A percentile compares a stretch with the other conserved stretches of the same genome.
Evolutionary conservation across 2,113 vertebrate genomes (phyloP).

Genomic region (Cyanoliseus patagonus): DNA sequence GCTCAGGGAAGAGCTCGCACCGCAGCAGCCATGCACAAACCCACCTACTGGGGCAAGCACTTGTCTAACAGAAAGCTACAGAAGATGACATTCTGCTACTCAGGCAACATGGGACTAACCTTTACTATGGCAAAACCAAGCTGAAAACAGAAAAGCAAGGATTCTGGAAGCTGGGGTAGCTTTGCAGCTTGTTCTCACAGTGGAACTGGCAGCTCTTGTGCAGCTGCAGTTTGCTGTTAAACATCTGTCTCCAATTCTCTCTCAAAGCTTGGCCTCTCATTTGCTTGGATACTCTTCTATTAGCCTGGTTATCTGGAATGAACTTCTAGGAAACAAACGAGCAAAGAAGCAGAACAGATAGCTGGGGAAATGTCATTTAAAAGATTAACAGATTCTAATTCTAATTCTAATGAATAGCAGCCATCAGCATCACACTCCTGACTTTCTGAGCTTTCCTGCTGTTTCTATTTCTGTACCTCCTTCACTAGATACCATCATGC

Average conservation of each 20-base stretch:
- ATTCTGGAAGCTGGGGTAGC: not conserved
- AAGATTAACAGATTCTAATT: not conserved
- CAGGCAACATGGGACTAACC: not conserved
- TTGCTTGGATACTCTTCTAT: not conserved
- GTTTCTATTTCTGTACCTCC: not conserved
- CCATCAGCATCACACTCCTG: not conserved
- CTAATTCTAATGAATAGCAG: not conserved
- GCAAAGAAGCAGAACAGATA: not conserved
- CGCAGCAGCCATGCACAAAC: not conserved
- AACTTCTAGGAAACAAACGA: not conserved
- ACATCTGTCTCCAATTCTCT: not conserved
- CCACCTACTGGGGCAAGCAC: rapidly evolving
- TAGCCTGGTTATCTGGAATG: not conserved
- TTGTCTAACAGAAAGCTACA: not conserved
- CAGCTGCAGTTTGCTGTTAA: not conserved
- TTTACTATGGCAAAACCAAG: rapidly evolving
- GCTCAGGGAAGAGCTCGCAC: not conserved
- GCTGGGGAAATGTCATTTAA: not conserved
- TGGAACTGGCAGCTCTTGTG: not conserved
- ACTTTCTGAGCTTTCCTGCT: not conserved
- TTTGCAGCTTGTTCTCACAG: not conserved
- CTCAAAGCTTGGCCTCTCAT: not conserved
- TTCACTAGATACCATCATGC: not conserved
- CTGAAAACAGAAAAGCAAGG: not conserved
- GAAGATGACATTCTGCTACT: not conserved